Percentiles rank a stretch among this genome's conserved stretches.
Evolutionary conservation across 37 sponge, comb jelly and placozoan species (phyloP).

Genomic region (Diacarnus erythraeanus): DNA sequence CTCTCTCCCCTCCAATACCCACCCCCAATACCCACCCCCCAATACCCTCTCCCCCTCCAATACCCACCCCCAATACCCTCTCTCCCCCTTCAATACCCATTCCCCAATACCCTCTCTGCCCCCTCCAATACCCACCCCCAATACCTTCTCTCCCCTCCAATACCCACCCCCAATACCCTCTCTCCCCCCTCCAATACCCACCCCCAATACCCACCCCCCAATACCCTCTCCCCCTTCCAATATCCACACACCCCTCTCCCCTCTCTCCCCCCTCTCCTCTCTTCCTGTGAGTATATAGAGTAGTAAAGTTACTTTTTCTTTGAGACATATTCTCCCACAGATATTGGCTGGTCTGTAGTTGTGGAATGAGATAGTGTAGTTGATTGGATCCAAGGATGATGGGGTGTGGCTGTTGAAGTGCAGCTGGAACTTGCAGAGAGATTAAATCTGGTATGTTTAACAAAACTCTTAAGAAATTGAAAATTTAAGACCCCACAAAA

Average conservation of each 20-base stretch:
- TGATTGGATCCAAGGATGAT: not conserved
- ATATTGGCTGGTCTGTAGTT: slow-evolving; percentile 60
- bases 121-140: not conserved
- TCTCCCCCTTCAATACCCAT: not conserved
- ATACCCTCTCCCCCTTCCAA: not conserved
- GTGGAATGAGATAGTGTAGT: slow-evolving; percentile 3
- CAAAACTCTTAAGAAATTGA: too few relatives aligned
- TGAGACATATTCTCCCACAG: slow-evolving; percentile 58
- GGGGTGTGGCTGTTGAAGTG: not conserved
- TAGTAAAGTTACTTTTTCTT: slow-evolving; percentile 7
- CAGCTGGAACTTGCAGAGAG: slow-evolving; percentile 36
- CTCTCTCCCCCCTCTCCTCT: not conserved
- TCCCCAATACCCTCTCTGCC: not conserved
- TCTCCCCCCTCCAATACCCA: not conserved
- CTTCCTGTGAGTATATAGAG: not conserved
- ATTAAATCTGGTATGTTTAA: too few relatives aligned
- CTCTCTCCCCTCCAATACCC: not conserved
- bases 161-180: not conserved
- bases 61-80: not conserved
- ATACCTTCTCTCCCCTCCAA: not conserved
- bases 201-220: not conserved
- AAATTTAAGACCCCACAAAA: too few relatives aligned
- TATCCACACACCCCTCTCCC: not conserved
- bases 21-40: not conserved
- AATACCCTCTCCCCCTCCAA: not conserved